Evolutionary conservation across 2,113 vertebrate species (phyloP).

Genomic region (Dryoscopus gambensis): DNA sequence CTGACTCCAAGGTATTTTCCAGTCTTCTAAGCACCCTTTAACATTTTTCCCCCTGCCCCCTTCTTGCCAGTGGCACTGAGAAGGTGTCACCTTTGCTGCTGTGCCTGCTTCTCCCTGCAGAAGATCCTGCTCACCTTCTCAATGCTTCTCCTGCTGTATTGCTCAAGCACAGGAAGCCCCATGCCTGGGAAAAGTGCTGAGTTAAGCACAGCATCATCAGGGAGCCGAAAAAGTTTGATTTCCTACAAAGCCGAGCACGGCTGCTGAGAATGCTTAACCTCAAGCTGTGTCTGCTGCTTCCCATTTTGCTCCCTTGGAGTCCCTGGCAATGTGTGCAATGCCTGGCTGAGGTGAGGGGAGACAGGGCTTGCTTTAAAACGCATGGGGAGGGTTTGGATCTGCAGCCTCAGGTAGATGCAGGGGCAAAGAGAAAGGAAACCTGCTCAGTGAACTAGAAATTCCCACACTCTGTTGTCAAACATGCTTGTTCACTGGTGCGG

Average conservation of each 20-base stretch:
- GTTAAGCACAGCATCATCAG: neutral
- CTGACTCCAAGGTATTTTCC: neutral
- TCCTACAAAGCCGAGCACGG: neutral
- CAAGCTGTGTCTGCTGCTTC: neutral
- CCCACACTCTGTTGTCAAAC: slow-evolving; percentile 56
- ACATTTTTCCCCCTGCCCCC: neutral
- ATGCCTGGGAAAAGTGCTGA: neutral
- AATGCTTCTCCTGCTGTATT: neutral
- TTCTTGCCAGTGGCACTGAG: neutral
- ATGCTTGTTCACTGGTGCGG: slow-evolving; percentile 36
- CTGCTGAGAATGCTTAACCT: neutral
- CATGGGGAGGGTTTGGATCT: neutral
- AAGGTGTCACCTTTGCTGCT: neutral
- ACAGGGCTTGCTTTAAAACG: neutral
- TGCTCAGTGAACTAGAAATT: slow-evolving; percentile 59
- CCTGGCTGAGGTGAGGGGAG: neutral
- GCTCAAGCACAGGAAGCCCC: neutral
- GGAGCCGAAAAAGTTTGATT: neutral
- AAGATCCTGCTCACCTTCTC: neutral
- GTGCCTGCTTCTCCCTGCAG: neutral
- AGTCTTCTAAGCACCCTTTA: neutral
- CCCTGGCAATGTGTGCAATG: neutral
- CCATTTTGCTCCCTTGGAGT: neutral
- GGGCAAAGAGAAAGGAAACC: neutral
- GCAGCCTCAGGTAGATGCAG: neutral